phyloP scores from a whole-genome alignment of 2,113 vertebrate species.

The Chelonoidis abingdonii region DNA sequence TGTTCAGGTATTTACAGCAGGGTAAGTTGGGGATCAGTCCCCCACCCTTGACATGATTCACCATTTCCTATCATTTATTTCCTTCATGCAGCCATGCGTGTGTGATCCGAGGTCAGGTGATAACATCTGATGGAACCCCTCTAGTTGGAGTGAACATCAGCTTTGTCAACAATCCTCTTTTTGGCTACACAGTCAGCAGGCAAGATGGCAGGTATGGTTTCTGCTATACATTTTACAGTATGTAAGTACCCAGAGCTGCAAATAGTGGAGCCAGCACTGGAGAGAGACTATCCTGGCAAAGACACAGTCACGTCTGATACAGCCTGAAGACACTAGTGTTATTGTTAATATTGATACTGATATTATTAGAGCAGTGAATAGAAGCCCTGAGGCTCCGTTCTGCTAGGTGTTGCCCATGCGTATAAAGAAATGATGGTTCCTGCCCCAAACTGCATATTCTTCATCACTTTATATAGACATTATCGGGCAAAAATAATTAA shows the following conservation, averaged over 20 bases:
- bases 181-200: slow-evolving; percentile 94
- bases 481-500: slow-evolving; percentile 41
- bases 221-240: not conserved
- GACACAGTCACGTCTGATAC: rapidly evolving
- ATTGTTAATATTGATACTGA: not conserved
- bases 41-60: not conserved
- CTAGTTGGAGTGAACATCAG: slow-evolving; percentile 99
- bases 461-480: slow-evolving; percentile 27
- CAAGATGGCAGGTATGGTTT: slow-evolving; percentile 94
- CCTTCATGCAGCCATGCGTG: slow-evolving; percentile 87
- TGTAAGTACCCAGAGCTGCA: not conserved
- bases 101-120: slow-evolving; percentile 97
- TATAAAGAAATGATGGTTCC: not conserved
- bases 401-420: not conserved
- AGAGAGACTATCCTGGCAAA: not conserved
- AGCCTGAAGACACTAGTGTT: not conserved
- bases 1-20: not conserved
- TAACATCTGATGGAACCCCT: slow-evolving; percentile 95
- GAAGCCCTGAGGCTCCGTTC: not conserved
- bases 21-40: not conserved
- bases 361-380: not conserved
- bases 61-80: not conserved
- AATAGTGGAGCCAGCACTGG: not conserved
- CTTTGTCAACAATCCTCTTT: slow-evolving; percentile 92
- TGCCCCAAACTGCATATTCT: not conserved